Base-by-base conservation (phyloP, 1,140 invertebrate genomes). In the Drosophila lowei region DNA sequence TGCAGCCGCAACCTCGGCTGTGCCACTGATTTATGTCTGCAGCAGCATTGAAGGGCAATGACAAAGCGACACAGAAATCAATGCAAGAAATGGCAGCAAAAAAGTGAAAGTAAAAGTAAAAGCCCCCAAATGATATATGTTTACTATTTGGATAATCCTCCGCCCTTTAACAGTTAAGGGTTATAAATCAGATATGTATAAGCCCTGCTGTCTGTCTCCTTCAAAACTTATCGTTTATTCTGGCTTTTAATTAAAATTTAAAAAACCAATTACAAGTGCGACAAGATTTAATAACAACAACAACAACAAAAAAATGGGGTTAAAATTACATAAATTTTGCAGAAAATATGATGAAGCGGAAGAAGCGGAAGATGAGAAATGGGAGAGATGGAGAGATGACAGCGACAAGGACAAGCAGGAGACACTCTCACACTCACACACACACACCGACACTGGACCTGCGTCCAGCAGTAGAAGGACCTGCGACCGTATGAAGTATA, bases 301-400 rank as follows among this genome's bases (percentile, higher is more conserved):
- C 47, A 41, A 38, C 57, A 49, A 46, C 47, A 60, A 48, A 68
- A 77, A 64, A 88, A 76, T 57, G 68, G 63, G 83, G 70, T 81
- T 88, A 68, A 81, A 78, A 88, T 78, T 78, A 83, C 83, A 86
- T 81, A 88, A 81, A 81, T 88, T 88, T 75, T 88, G 77, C 77
- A 81, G 74, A 86, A 86, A 81, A 88, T 81, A 81, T 86, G 83
- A 78, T 77, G 46, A 38, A 66, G 59, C 58, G 42, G n/a, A 11
- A 54, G 64, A 68, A 68, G 23, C 23, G 23, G 64, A 68, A 42
- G 50, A 58, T 68, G 16, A 7, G n/a, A 46, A 25, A 55, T 21
- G 2, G 23, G n/a, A 21, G 16, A 18, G 59, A 43, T 42, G 53
- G 5, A 13, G 65, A 46, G 21, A 23, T 30, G 56, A 49, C 25